Conservation (phyloP, 1,140 invertebrate species). For the Leguminivora glycinivorella region DNA sequence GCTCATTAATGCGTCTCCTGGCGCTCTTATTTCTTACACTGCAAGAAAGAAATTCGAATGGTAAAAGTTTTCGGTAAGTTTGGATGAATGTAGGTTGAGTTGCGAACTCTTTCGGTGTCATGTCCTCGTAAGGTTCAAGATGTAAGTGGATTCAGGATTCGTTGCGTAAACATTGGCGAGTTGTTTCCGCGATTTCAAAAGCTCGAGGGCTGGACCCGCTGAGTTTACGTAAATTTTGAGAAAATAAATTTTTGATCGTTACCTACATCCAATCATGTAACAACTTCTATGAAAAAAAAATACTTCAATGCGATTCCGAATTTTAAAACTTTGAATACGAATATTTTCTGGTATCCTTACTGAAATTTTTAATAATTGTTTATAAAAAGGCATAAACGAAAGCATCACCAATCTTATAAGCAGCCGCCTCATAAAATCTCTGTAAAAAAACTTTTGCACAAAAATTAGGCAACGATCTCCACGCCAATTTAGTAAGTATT, state of each 20-base stretch:
- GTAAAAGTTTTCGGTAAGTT: constrained; percentile 6
- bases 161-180: constrained; percentile 24
- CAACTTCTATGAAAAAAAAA: not conserved
- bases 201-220: not conserved
- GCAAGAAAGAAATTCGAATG: not conserved
- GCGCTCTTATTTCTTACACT: constrained; percentile 9
- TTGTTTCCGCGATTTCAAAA: constrained; percentile 21
- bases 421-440: not conserved
- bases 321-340: not conserved
- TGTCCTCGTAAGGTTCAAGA: constrained; percentile 28
- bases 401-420: too few relatives aligned
- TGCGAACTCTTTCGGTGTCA: constrained; percentile 28
- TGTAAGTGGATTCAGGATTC: constrained; percentile 27
- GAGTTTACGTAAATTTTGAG: not conserved
- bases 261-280: not conserved
- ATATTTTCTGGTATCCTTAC: not conserved
- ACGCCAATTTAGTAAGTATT: not conserved
- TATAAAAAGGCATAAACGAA: too few relatives aligned
- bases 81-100: constrained; percentile 26
- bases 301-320: not conserved
- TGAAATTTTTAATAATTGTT: not conserved
- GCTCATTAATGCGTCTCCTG: constrained; percentile 6
- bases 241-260: not conserved
- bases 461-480: not conserved
- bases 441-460: not conserved